A percentile compares a stretch with the other conserved stretches of the same genome.
Conservation (phyloP, 2,797 vertebrate genomes). For the Neomorphus geoffroyi region DNA sequence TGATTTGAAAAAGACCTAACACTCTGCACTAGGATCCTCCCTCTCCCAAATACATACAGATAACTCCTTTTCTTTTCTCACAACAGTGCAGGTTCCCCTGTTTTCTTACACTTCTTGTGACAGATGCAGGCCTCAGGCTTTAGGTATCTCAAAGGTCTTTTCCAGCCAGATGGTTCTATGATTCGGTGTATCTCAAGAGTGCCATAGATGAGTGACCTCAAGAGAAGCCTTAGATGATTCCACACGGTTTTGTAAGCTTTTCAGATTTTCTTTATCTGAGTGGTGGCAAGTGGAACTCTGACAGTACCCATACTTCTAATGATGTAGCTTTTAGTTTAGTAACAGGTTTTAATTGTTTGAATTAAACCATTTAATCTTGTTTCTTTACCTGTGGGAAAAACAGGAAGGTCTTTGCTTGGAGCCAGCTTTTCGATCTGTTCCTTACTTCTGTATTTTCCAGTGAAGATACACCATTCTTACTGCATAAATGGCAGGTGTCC, state of each 20-base stretch:
- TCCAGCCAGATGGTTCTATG: too few species aligned
- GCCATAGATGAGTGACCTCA: neutral
- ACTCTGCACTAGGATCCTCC: rapidly evolving
- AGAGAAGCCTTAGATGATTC: neutral
- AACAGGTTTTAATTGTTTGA: neutral
- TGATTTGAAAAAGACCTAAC: neutral
- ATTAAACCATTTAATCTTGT: neutral
- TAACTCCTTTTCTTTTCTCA: neutral
- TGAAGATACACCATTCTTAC: neutral
- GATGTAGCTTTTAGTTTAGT: neutral
- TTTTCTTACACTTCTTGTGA: neutral
- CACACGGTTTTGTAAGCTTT: neutral
- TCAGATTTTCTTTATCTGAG: neutral
- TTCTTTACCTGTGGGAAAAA: neutral
- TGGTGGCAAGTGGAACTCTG: neutral
- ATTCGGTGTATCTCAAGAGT: neutral
- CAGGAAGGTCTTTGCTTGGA: neutral
- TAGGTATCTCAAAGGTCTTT: too few species aligned
- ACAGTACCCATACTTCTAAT: neutral
- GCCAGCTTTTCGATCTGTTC: neutral
- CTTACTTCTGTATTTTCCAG: neutral
- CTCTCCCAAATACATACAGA: neutral
- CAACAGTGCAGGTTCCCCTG: neutral
- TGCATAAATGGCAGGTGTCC: neutral
- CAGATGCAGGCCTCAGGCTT: neutral